Conservation (phyloP, 2,797 vertebrate species). For the Onychomys arenicola region DNA sequence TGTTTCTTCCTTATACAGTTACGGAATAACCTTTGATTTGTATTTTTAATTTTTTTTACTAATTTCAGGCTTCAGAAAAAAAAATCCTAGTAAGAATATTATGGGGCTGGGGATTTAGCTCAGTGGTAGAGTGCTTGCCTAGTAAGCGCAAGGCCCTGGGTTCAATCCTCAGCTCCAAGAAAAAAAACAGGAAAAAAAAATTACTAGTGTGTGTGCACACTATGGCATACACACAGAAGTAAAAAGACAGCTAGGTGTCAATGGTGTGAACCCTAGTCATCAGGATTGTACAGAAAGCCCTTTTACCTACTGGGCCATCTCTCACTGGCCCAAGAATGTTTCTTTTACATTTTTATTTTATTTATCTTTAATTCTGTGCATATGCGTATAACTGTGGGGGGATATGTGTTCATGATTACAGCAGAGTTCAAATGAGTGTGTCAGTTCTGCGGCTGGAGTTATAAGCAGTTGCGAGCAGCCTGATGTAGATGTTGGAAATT, state of each 20-base stretch:
- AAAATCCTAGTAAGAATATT: too few species aligned
- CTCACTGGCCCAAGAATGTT: background rate
- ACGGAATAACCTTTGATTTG: slow-evolving; percentile 28
- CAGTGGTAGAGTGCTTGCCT: too few species aligned
- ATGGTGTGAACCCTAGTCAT: background rate
- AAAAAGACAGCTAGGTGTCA: background rate
- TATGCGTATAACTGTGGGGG: background rate
- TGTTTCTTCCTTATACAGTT: background rate
- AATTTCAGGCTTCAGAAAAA: background rate
- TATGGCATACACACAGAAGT: background rate
- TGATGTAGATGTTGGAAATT: background rate
- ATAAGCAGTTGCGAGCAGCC: background rate
- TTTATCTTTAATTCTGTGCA: background rate
- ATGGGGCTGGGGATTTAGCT: too few species aligned
- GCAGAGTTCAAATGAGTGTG: background rate
- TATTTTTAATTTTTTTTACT: background rate
- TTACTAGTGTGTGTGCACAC: background rate
- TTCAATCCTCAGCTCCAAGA: too few species aligned
- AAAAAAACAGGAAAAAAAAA: too few species aligned
- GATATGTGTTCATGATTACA: background rate
- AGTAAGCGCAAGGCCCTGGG: too few species aligned
- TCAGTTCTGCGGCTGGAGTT: background rate
- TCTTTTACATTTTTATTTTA: background rate
- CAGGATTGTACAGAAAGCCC: background rate
- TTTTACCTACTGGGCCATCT: background rate